Evolutionary conservation across 2,113 vertebrate species (phyloP).

Genomic region (Vireo altiloquus): DNA sequence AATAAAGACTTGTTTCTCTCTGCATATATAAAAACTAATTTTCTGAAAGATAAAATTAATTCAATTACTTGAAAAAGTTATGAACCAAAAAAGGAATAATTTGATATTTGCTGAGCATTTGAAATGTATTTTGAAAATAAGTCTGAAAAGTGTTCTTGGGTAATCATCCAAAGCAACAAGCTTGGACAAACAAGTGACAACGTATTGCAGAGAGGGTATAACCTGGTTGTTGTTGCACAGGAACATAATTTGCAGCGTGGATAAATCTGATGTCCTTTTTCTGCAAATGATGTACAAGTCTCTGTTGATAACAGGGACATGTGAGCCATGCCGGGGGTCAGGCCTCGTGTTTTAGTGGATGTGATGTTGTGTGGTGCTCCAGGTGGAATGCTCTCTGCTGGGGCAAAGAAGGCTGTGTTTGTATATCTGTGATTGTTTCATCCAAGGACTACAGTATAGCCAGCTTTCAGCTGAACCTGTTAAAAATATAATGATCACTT

Average conservation of each 20-base stretch:
- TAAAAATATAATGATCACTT: neutral
- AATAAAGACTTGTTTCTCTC: neutral
- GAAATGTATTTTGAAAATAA: neutral
- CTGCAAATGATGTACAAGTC: neutral
- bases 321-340: neutral
- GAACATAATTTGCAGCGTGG: neutral
- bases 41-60: neutral
- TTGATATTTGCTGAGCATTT: neutral
- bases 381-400: neutral
- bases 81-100: neutral
- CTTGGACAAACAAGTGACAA: neutral
- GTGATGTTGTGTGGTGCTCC: neutral
- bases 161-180: neutral
- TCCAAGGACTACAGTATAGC: neutral
- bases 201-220: neutral
- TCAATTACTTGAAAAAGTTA: neutral
- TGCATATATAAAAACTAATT: neutral
- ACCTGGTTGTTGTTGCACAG: neutral
- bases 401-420: neutral
- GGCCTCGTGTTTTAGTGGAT: accelerated
- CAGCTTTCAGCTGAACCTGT: neutral
- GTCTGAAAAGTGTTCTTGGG: neutral
- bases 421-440: neutral
- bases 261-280: neutral
- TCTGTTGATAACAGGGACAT: accelerated